Conservation (phyloP, 23 tunicate genomes). For the Aplidium turbinatum region DNA sequence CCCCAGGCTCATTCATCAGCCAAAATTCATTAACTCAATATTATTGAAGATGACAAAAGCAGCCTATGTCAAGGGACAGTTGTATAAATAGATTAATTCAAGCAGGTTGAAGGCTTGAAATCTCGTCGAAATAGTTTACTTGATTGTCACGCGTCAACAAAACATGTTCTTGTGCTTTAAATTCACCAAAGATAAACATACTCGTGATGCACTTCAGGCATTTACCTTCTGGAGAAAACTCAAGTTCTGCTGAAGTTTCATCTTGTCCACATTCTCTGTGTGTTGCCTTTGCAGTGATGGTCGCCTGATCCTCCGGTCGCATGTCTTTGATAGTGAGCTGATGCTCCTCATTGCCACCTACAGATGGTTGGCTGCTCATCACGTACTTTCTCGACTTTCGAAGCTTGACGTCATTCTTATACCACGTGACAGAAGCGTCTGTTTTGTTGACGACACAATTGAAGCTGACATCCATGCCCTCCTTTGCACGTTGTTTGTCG, state of each 20-base stretch:
- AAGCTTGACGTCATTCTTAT: conserved; percentile 71
- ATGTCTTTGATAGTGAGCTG: conserved; percentile 48
- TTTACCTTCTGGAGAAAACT: conserved; percentile 82
- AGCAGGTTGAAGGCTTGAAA: too few relatives aligned
- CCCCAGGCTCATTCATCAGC: too few relatives aligned
- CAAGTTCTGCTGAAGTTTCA: conserved; percentile 60
- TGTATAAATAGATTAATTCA: too few relatives aligned
- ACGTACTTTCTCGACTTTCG: conserved; percentile 62
- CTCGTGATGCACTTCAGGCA: too few relatives aligned
- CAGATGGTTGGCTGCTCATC: conserved; percentile 35
- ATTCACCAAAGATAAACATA: too few relatives aligned
- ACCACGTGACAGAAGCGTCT: conserved; percentile 69
- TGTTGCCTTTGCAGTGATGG: conserved; percentile 66
- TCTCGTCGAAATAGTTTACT: too few relatives aligned
- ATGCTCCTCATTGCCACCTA: conserved; percentile 33
- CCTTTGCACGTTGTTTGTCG: conserved; percentile 60
- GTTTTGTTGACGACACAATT: conserved; percentile 52
- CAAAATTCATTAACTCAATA: too few relatives aligned
- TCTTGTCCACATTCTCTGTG: conserved; percentile 34
- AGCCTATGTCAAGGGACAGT: too few relatives aligned
- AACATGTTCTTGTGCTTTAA: too few relatives aligned
- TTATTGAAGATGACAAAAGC: too few relatives aligned
- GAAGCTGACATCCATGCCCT: conserved; percentile 52
- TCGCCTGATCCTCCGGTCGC: conserved; percentile 65
- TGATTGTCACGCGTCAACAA: too few relatives aligned